Percentiles rank a stretch among this genome's conserved stretches.
phyloP scores from a whole-genome alignment of 2,113 vertebrate species.

The Ciconia stormi region DNA sequence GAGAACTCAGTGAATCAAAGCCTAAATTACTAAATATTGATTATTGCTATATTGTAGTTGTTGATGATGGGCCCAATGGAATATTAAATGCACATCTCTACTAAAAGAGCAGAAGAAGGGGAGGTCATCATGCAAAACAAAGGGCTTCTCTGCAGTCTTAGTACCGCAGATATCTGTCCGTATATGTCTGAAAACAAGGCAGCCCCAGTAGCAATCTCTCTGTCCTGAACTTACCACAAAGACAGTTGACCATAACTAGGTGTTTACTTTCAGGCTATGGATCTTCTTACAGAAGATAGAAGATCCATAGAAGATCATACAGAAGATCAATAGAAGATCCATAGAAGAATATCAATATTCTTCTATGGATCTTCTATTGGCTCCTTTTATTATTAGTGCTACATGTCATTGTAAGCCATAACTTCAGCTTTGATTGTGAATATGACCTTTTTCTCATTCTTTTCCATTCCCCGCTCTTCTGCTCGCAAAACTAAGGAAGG shows the following conservation, averaged over 20 bases:
- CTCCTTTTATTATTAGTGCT: background rate
- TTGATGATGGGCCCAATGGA: background rate
- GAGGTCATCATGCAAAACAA: background rate
- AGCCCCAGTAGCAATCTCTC: background rate
- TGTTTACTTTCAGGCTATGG: background rate
- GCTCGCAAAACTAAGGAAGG: background rate
- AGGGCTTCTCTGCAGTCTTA: background rate
- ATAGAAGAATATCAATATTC: too few species aligned
- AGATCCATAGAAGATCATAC: too few species aligned
- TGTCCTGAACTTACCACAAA: background rate
- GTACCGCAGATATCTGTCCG: rapidly evolving
- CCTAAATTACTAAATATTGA: background rate
- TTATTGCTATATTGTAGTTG: background rate
- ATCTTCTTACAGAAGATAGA: too few species aligned
- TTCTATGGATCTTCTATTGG: background rate
- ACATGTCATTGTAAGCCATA: background rate
- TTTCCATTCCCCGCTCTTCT: background rate
- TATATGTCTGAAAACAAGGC: background rate
- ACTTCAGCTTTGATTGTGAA: background rate
- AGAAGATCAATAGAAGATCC: too few species aligned
- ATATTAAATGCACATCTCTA: background rate
- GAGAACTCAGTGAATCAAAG: background rate
- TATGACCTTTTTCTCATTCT: background rate
- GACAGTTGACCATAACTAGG: background rate
- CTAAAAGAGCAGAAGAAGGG: background rate